Percentiles rank a stretch among this genome's conserved stretches.
phyloP scores from a whole-genome alignment of 2,797 vertebrate genomes.

The Natrix natrix region DNA sequence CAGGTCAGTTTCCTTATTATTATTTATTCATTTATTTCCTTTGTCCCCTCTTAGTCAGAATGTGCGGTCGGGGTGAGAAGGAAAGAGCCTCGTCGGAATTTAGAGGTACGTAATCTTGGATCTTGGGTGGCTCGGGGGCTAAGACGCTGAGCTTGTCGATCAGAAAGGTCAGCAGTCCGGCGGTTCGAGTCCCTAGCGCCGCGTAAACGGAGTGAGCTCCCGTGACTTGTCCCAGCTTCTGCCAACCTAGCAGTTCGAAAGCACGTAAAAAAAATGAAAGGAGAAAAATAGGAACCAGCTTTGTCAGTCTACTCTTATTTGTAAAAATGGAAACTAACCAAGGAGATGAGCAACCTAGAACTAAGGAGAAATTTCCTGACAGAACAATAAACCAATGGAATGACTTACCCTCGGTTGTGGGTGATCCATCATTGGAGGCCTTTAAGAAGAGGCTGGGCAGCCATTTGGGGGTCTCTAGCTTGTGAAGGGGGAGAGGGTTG shows the following conservation, averaged over 20 bases:
- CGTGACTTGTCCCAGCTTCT: no score
- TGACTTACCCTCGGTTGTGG: neutral
- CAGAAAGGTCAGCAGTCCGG: no score
- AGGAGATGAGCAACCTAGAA: neutral
- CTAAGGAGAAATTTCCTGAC: neutral
- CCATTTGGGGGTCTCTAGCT: neutral
- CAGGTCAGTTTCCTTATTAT: neutral
- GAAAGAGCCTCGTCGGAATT: conserved; percentile 72
- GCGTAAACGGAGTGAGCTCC: no score
- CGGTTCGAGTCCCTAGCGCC: no score
- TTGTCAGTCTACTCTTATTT: no score
- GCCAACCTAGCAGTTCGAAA: no score
- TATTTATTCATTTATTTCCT: neutral
- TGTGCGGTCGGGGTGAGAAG: conserved; percentile 66
- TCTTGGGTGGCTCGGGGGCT: neutral
- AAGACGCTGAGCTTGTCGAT: no score
- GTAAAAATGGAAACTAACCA: no score
- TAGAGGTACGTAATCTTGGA: conserved; percentile 75
- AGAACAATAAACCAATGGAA: neutral
- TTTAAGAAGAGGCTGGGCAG: neutral
- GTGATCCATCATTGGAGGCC: fast-evolving
- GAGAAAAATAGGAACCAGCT: no score
- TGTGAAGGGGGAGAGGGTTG: neutral
- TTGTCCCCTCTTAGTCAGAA: conserved; percentile 78
- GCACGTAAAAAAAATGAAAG: no score